These are phyloP conservation scores for Drosophila malerkotliana DNA, from an alignment of 1,140 invertebrate genomes.

Conservation along the genomic window DNA sequence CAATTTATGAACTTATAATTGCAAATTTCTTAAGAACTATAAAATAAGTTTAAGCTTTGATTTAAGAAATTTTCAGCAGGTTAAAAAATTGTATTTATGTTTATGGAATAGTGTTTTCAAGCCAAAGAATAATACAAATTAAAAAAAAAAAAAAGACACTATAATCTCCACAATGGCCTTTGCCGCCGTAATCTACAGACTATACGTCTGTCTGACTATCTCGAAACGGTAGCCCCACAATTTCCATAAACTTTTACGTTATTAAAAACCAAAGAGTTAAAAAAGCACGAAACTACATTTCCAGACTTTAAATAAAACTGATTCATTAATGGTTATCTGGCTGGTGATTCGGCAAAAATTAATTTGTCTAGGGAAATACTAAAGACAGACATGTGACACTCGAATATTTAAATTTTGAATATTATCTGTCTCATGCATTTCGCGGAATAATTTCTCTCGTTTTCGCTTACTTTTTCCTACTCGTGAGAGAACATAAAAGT, in stretches of 20 bases:
- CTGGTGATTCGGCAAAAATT: slow-evolving; percentile 1
- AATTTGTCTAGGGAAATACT: background rate
- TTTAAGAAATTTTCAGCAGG: no score
- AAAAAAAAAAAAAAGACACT: background rate
- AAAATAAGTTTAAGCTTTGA: no score
- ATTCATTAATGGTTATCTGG: slow-evolving; percentile 6
- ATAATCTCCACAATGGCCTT: slow-evolving; percentile 10
- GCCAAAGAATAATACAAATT: background rate
- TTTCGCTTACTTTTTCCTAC: background rate
- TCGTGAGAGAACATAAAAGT: slow-evolving; percentile 22
- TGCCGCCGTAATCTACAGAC: slow-evolving; percentile 39
- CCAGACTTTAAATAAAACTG: slow-evolving; percentile 13
- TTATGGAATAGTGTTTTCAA: no score
- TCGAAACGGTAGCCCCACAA: slow-evolving; percentile 13
- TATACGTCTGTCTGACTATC: slow-evolving; percentile 43
- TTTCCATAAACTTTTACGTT: slow-evolving; percentile 23
- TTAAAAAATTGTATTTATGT: no score
- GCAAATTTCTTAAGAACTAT: background rate
- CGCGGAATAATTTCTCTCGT: background rate
- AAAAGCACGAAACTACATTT: slow-evolving; percentile 16
- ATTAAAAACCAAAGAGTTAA: slow-evolving; percentile 24
- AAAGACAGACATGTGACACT: background rate
- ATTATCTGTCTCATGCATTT: background rate
- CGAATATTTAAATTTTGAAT: background rate
- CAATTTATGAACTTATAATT: slow-evolving; percentile 11